Base-by-base conservation (phyloP, 2,888 invertebrate species). In the Diarsia mendica region DNA sequence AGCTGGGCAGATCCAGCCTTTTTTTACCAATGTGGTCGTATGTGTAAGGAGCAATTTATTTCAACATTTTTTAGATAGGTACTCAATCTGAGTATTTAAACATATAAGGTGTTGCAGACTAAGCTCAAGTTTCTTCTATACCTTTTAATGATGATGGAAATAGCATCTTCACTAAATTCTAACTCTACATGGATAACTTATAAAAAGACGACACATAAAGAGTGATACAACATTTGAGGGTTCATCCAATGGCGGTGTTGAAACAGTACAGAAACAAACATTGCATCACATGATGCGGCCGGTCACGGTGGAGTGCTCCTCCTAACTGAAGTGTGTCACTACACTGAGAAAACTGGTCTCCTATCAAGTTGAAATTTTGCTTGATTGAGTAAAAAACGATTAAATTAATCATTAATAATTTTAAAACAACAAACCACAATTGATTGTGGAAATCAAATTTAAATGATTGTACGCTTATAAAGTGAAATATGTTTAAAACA, bases 291-390 rank as follows among this genome's bases (percentile, higher is more conserved):
- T 15, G 46, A 46, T 53, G 44, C 28, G 4, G 28, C n/a, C 33
- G 11, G 53, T 58, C 84, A 58, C 61, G 67, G 61, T 63, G 28
- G 28, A 79, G 79, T 48, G 72, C 33, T 63, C 58, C 70, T 68
- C 10, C 33, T 49, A 65, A 61, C 51, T 67, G 13, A 61, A 66
- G 66, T 48, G 39, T 55, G 46, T 61, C 51, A 44, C 15, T n/a
- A n/a, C n/a, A n/a, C n/a, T n/a, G n/a, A n/a, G n/a, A n/a, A n/a
- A n/a, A n/a, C n/a, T n/a, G n/a, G n/a, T n/a, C n/a, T n/a, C n/a
- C n/a, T n/a, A n/a, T n/a, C n/a, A n/a, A n/a, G n/a, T n/a, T n/a
- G n/a, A n/a, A n/a, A n/a, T n/a, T n/a, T n/a, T n/a, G n/a, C n/a
- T n/a, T n/a, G n/a, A n/a, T n/a, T n/a, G n/a, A n/a, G n/a, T n/a